A percentile compares a stretch with the other conserved stretches of the same genome.
Conservation (phyloP, 2,888 invertebrate species). For the Oxystoma pomonae region DNA sequence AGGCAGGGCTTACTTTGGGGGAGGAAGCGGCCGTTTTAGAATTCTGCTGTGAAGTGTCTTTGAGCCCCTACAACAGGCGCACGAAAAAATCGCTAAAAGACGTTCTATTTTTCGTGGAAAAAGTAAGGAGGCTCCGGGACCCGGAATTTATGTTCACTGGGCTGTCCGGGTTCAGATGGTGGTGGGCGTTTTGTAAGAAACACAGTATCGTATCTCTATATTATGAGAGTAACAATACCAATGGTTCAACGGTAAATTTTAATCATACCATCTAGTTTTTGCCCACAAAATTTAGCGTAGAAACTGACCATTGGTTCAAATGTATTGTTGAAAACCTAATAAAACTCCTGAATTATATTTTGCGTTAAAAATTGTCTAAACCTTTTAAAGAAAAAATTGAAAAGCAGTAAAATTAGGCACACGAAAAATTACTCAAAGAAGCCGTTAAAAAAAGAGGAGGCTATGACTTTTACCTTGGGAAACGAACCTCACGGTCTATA, state of each 20-base stretch:
- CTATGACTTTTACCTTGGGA: too few relatives aligned
- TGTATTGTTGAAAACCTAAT: too few relatives aligned
- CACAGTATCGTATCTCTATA: slow-evolving; percentile 68
- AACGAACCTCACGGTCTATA: too few relatives aligned
- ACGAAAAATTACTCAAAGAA: too few relatives aligned
- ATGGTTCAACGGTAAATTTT: slow-evolving; percentile 11
- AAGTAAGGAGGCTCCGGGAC: slow-evolving; percentile 55
- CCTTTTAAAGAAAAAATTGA: too few relatives aligned
- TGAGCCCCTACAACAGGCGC: slow-evolving; percentile 66
- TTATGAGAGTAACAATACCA: slow-evolving; percentile 41
- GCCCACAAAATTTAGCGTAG: too few relatives aligned
- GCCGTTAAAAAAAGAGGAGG: too few relatives aligned
- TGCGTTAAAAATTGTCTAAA: too few relatives aligned
- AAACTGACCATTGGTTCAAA: too few relatives aligned
- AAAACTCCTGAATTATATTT: too few relatives aligned
- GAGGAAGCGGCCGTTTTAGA: slow-evolving; percentile 67
- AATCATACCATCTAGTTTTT: slow-evolving; percentile 15
- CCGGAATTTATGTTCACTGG: slow-evolving; percentile 64
- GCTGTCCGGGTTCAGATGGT: slow-evolving; percentile 73
- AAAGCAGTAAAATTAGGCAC: too few relatives aligned
- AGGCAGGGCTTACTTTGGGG: slow-evolving; percentile 56
- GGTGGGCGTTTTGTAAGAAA: slow-evolving; percentile 81
- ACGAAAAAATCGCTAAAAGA: slow-evolving; percentile 64
- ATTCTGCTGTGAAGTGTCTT: slow-evolving; percentile 68
- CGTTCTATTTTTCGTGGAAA: slow-evolving; percentile 63